These are phyloP conservation scores for Zapornia atra DNA, from an alignment of 2,113 vertebrate species.

Conservation along the genomic window DNA sequence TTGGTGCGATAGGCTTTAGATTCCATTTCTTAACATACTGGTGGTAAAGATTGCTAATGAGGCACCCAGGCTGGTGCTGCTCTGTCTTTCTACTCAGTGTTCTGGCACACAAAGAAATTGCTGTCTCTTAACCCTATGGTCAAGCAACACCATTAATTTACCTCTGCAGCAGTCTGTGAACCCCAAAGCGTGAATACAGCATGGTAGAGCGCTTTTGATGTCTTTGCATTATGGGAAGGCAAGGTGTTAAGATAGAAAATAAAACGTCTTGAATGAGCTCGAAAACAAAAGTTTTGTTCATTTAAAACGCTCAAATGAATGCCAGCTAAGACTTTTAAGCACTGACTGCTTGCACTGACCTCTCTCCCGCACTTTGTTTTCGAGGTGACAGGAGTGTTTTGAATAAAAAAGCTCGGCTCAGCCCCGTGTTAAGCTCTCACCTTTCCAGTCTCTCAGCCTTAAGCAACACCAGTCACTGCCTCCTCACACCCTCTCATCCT, in stretches of 20 bases:
- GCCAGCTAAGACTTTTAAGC: neutral
- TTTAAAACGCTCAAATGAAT: neutral
- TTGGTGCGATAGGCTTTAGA: neutral
- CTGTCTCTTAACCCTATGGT: neutral
- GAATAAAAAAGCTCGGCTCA: neutral
- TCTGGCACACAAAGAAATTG: neutral
- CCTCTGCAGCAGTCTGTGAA: neutral
- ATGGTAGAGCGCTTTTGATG: accelerated
- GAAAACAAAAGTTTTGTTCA: neutral
- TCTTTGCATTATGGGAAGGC: neutral
- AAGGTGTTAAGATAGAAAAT: neutral
- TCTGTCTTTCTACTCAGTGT: neutral
- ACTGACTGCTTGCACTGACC: neutral
- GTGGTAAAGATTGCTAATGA: neutral
- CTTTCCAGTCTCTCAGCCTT: neutral
- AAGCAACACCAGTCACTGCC: neutral
- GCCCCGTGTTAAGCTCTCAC: neutral
- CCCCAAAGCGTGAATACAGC: neutral
- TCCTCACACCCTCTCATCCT: slow-evolving; percentile 8
- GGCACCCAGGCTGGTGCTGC: neutral
- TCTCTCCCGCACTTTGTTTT: neutral
- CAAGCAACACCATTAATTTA: neutral
- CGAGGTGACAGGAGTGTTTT: neutral
- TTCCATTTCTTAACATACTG: neutral
- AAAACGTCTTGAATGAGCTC: neutral